These are phyloP conservation scores for Arctia plantaginis DNA, from an alignment of 2,888 invertebrate species.

Conservation along the genomic window DNA sequence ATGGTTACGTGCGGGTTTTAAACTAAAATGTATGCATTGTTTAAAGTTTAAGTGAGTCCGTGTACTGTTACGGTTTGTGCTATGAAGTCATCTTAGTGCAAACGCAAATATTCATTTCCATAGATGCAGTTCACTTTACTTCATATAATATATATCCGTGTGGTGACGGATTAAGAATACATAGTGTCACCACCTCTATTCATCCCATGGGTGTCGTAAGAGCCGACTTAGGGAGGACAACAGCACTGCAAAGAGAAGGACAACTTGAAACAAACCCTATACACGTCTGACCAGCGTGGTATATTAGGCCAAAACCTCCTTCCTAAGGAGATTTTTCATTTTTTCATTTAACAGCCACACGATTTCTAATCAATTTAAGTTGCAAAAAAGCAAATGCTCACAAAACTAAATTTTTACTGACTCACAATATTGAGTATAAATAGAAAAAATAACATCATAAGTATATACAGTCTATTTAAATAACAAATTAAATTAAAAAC, in stretches of 20 bases:
- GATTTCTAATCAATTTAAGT: background rate
- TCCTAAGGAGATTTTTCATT: too few species aligned
- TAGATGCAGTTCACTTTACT: background rate
- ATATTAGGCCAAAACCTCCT: too few species aligned
- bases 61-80: constrained; percentile 23
- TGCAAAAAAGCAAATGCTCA: background rate
- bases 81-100: constrained; percentile 16
- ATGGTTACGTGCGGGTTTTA: constrained; percentile 47
- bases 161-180: too few species aligned
- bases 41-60: constrained; percentile 20
- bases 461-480: background rate
- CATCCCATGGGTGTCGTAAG: too few species aligned
- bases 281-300: too few species aligned
- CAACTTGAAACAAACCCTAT: too few species aligned
- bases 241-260: too few species aligned
- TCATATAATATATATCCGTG: too few species aligned
- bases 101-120: constrained; percentile 6
- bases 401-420: background rate
- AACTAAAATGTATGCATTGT: constrained; percentile 33
- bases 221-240: too few species aligned
- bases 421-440: background rate
- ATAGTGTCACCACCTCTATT: too few species aligned
- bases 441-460: background rate
- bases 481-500: background rate
- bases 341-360: background rate